phyloP scores from a whole-genome alignment of 2,888 invertebrate species.

The Hermaeophaga mercurialis region DNA sequence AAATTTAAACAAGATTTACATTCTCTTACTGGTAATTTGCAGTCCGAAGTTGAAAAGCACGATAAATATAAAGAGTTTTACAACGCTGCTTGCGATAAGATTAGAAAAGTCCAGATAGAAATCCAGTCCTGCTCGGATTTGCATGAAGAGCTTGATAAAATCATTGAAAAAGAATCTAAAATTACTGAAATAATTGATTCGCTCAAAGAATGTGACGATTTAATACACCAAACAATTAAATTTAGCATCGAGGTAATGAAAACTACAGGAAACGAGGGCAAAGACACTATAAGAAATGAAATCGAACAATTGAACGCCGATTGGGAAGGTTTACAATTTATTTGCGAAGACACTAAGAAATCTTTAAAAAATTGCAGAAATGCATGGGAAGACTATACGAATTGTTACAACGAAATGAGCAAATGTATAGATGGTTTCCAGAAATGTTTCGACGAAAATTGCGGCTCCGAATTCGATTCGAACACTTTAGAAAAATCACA shows the following conservation, averaged over 20 bases:
- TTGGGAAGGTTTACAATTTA: slow-evolving; percentile 79
- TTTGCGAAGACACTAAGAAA: slow-evolving; percentile 78
- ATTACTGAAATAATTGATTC: slow-evolving; percentile 71
- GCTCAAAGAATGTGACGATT: slow-evolving; percentile 72
- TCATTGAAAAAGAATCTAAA: slow-evolving; percentile 76
- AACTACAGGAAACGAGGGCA: slow-evolving; percentile 82
- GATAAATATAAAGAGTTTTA: slow-evolving; percentile 84
- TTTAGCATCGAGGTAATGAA: slow-evolving; percentile 76
- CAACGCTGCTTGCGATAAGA: slow-evolving; percentile 84
- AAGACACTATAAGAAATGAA: slow-evolving; percentile 80
- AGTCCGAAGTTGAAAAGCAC: slow-evolving; percentile 84
- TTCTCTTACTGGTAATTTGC: slow-evolving; percentile 72
- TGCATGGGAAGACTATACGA: slow-evolving; percentile 81
- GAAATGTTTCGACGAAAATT: slow-evolving; percentile 66
- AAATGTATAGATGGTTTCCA: slow-evolving; percentile 76
- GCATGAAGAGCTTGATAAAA: slow-evolving; percentile 83
- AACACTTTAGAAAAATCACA: slow-evolving; percentile 78
- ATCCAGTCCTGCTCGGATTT: slow-evolving; percentile 85
- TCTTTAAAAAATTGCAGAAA: slow-evolving; percentile 75
- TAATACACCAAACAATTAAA: slow-evolving; percentile 75
- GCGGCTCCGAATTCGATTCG: slow-evolving; percentile 71
- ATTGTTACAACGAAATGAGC: slow-evolving; percentile 73
- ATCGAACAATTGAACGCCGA: slow-evolving; percentile 79
- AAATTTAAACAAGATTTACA: slow-evolving; percentile 69
- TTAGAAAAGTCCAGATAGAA: slow-evolving; percentile 78